Conservation (phyloP, 2,113 vertebrate species). For the Ceyx melanurus region DNA sequence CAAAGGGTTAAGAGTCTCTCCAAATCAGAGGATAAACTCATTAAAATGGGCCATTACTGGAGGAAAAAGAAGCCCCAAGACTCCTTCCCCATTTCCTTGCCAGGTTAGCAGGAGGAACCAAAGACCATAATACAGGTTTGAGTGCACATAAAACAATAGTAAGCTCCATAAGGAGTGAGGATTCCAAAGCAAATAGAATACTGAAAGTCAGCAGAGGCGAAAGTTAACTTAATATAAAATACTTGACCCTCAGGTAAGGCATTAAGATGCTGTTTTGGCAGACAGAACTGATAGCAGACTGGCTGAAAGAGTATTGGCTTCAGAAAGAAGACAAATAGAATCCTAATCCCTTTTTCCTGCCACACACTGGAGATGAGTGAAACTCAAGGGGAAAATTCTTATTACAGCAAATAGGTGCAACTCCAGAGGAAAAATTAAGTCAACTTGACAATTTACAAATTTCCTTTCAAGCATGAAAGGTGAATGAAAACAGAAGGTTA, state of each 20-base stretch:
- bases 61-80: slow-evolving; percentile 41
- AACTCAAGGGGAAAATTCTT: slow-evolving; percentile 69
- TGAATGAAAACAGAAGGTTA: slow-evolving; percentile 58
- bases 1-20: slow-evolving; percentile 71
- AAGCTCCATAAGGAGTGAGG: slow-evolving; percentile 21
- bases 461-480: slow-evolving; percentile 73
- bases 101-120: slow-evolving; percentile 34
- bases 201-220: slow-evolving; percentile 58
- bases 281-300: slow-evolving; percentile 71
- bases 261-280: slow-evolving; percentile 75
- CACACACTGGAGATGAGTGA: slow-evolving; percentile 70
- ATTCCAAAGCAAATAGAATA: slow-evolving; percentile 64
- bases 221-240: slow-evolving; percentile 71
- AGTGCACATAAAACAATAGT: slow-evolving; percentile 68
- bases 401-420: slow-evolving; percentile 75
- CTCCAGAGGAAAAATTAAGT: slow-evolving; percentile 77
- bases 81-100: slow-evolving; percentile 22
- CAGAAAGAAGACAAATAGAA: slow-evolving; percentile 70
- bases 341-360: slow-evolving; percentile 72
- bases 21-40: slow-evolving; percentile 69
- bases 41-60: slow-evolving; percentile 66
- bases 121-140: slow-evolving; percentile 58
- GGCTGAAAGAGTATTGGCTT: slow-evolving; percentile 73
- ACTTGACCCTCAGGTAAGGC: slow-evolving; percentile 70
- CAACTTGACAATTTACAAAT: slow-evolving; percentile 76